A percentile compares a stretch with the other conserved stretches of the same genome.
These are phyloP conservation scores for Ennomos fuscantarius DNA, from an alignment of 2,888 invertebrate species.

Conservation along the genomic window DNA sequence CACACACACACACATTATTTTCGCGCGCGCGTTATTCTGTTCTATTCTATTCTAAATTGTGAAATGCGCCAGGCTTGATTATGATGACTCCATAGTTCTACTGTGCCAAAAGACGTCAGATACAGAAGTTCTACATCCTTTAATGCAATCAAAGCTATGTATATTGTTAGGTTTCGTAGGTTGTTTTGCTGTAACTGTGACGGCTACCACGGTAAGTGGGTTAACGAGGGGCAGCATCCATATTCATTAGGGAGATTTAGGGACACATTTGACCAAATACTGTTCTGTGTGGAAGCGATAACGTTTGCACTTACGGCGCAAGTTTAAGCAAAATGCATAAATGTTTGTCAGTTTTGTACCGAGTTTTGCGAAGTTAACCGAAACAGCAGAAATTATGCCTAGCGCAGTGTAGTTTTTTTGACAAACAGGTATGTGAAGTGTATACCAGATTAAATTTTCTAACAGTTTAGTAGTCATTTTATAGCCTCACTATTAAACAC, in stretches of 20 bases:
- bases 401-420: neutral
- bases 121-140: too few relatives aligned
- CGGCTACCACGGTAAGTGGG: slow-evolving; percentile 12
- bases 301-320: slow-evolving; percentile 21
- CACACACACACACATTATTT: too few relatives aligned
- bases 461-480: too few relatives aligned
- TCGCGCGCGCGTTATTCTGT: too few relatives aligned
- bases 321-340: slow-evolving; percentile 20
- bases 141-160: too few relatives aligned
- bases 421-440: neutral
- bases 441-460: too few relatives aligned
- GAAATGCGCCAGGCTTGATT: too few relatives aligned
- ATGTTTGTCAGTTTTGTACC: slow-evolving; percentile 4
- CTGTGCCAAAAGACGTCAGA: too few relatives aligned
- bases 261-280: slow-evolving; percentile 23
- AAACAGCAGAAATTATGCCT: neutral
- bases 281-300: slow-evolving; percentile 26
- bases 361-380: neutral
- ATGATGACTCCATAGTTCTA: too few relatives aligned
- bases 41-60: too few relatives aligned
- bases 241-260: slow-evolving; percentile 30
- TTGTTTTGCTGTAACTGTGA: slow-evolving; percentile 14
- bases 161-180: neutral
- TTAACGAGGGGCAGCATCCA: slow-evolving; percentile 31
- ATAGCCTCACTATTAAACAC: too few relatives aligned